Conservation (phyloP, 2,888 invertebrate genomes). For the Megaustenia siamemsis region DNA sequence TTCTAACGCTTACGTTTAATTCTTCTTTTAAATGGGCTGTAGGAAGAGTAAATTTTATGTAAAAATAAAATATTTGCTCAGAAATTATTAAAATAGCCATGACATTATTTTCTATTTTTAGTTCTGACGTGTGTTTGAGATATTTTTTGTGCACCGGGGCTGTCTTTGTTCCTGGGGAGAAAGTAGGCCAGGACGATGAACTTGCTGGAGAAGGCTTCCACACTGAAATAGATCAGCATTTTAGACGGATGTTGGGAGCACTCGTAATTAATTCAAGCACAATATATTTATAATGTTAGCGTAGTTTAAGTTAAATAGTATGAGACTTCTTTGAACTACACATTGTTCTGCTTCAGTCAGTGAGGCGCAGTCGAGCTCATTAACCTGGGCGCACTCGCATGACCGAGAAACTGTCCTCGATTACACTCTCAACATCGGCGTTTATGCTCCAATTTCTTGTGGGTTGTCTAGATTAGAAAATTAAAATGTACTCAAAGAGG, state of each 20-base stretch:
- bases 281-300: too few relatives aligned
- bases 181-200: constrained; percentile 17
- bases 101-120: constrained; percentile 48
- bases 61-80: neutral
- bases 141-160: neutral
- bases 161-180: constrained; percentile 29
- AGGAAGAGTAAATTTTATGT: neutral
- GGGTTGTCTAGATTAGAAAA: too few relatives aligned
- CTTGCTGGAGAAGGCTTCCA: neutral
- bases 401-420: too few relatives aligned
- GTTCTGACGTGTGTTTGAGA: constrained; percentile 14
- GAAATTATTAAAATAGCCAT: constrained; percentile 41
- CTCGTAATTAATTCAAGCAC: neutral
- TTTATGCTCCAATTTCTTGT: too few relatives aligned
- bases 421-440: too few relatives aligned
- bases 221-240: neutral
- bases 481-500: too few relatives aligned
- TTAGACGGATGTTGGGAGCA: neutral
- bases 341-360: too few relatives aligned
- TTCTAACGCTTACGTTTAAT: neutral
- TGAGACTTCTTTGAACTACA: too few relatives aligned
- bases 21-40: neutral
- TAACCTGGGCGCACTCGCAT: too few relatives aligned
- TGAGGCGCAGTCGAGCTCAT: too few relatives aligned
- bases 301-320: too few relatives aligned